Base-by-base conservation (phyloP, 2,113 vertebrate species). In the Polyodon spathula region DNA sequence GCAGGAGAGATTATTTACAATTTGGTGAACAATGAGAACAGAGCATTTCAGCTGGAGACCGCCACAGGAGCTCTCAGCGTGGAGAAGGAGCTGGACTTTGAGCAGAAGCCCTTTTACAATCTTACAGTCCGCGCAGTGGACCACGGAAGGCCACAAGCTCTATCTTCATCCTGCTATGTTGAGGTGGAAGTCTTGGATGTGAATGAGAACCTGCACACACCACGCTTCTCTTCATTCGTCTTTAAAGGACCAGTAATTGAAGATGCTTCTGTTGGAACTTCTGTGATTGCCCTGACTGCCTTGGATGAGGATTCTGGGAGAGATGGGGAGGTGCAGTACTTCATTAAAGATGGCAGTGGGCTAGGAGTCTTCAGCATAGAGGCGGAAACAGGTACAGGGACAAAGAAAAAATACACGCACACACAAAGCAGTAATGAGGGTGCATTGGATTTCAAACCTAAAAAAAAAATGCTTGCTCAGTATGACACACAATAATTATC, bases 371-470 rank as follows among this genome's bases (percentile, higher is more conserved):
- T 98, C 80, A 63, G 17, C 67, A 91, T 97, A 9, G 82, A 97
- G 59, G 89, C 88, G 64, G 90, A 95, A 77, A 90, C 92, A 88
- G 96, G 96, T 97, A 90, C n/a, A n/a, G n/a, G n/a, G n/a, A n/a
- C n/a, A n/a, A n/a, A n/a, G n/a, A 71, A 64, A 50, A 4, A 37
- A 50, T 54, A 4, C 9, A 37, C 4, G 14, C 16, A 38, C 8
- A 17, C 4, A 42, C 2, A 17, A 42, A 16, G 40, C 4, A 16
- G 10, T 46, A 40, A 10, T 50, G 7, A n/a, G n/a, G n/a, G n/a
- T n/a, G n/a, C n/a, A n/a, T n/a, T 59, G 17, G 4, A 37, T 4
- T 14, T 10, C 6, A 12, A 50, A 50, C 7, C 11, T 50, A 12
- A 50, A 50, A 50, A 50, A 50, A n/a, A 12, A 50, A n/a, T n/a